Evolutionary conservation across 2,797 vertebrate species (phyloP).

Genomic region (Smutsia gigantea): DNA sequence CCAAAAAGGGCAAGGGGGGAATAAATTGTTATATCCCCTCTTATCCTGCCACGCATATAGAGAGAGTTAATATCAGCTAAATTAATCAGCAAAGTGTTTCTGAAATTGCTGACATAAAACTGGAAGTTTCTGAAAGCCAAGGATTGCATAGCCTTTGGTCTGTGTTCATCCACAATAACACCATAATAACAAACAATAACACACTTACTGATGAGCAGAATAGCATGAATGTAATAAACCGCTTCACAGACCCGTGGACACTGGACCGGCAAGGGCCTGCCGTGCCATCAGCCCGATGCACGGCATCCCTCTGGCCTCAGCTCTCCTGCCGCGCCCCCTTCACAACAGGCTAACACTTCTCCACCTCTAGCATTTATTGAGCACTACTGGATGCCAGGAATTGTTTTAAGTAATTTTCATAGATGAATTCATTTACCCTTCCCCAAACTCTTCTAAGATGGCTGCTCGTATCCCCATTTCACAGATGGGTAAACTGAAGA

Average conservation of each 20-base stretch:
- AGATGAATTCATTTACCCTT: neutral
- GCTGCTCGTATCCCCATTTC: too few species aligned
- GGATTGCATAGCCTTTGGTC: neutral
- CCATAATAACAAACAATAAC: too few species aligned
- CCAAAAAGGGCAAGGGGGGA: neutral
- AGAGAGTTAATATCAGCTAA: neutral
- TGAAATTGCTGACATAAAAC: neutral
- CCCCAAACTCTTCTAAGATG: neutral
- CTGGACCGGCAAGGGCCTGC: accelerated
- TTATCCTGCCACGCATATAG: neutral
- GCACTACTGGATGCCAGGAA: accelerated
- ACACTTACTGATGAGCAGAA: too few species aligned
- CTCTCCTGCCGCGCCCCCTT: neutral
- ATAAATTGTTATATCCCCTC: neutral
- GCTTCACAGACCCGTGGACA: accelerated
- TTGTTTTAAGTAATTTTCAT: neutral
- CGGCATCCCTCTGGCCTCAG: accelerated
- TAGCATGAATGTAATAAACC: accelerated
- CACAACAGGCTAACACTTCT: accelerated
- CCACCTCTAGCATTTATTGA: accelerated
- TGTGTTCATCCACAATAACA: accelerated
- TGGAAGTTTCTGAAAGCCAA: neutral
- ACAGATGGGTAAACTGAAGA: too few species aligned
- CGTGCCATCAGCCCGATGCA: accelerated
- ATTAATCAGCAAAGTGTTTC: neutral